These are phyloP conservation scores for Peribatodes rhomboidaria DNA, from an alignment of 2,888 invertebrate genomes.

Conservation along the genomic window DNA sequence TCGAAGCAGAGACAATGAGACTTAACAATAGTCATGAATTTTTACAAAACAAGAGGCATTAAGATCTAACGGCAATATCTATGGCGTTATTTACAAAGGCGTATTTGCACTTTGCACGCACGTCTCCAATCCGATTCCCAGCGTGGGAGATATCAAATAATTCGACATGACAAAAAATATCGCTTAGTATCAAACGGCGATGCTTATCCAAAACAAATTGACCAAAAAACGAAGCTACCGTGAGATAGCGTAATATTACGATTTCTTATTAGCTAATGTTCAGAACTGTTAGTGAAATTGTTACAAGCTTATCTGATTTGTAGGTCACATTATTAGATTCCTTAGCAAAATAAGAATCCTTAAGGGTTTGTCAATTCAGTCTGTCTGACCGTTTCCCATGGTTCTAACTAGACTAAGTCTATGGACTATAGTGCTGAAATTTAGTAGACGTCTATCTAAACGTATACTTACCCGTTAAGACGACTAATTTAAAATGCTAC, in stretches of 20 bases:
- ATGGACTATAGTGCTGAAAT: too few species aligned
- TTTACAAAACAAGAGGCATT: conserved; percentile 16
- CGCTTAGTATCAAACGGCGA: conserved; percentile 28
- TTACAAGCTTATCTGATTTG: not conserved
- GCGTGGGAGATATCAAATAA: conserved; percentile 63
- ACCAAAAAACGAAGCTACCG: conserved; percentile 26
- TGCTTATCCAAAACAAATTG: conserved; percentile 41
- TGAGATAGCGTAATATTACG: conserved; percentile 15
- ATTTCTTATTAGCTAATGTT: not conserved
- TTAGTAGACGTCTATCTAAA: too few species aligned
- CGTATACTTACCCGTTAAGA: not conserved
- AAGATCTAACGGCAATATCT: conserved; percentile 39
- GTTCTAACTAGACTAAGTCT: too few species aligned
- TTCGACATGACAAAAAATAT: conserved; percentile 47
- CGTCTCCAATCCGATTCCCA: conserved; percentile 64
- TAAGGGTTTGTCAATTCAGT: too few species aligned
- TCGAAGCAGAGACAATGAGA: not conserved
- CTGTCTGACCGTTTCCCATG: too few species aligned
- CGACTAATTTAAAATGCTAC: not conserved
- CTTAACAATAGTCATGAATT: not conserved
- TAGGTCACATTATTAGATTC: not conserved
- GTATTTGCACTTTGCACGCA: conserved; percentile 58
- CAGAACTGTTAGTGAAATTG: not conserved
- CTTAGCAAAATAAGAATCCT: too few species aligned
- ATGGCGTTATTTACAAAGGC: conserved; percentile 40